phyloP scores from a whole-genome alignment of 2,888 invertebrate species.

The Copidosoma aretas region DNA sequence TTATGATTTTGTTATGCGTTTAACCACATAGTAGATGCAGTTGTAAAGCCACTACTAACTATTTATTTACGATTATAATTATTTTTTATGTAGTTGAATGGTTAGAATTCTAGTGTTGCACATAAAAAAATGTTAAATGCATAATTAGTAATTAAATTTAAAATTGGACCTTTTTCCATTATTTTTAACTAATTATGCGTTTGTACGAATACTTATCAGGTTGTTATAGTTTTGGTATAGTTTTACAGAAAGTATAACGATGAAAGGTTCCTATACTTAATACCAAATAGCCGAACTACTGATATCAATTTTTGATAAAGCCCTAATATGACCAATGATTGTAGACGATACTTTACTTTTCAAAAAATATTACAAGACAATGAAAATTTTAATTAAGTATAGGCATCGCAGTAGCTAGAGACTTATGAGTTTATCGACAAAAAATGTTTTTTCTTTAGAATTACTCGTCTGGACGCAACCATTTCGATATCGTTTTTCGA shows the following conservation, averaged over 20 bases:
- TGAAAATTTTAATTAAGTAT: background rate
- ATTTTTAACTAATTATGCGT: background rate
- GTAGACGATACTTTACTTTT: background rate
- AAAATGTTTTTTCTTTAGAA: constrained; percentile 52
- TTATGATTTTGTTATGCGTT: background rate
- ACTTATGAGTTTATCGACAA: constrained; percentile 26
- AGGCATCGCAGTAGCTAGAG: background rate
- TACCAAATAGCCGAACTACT: background rate
- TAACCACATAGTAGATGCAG: background rate
- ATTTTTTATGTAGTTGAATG: background rate
- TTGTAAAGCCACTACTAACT: no score
- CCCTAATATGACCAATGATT: no score
- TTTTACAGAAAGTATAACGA: constrained; percentile 1
- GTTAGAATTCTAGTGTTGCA: background rate
- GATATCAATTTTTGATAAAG: no score
- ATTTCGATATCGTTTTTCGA: constrained; percentile 61
- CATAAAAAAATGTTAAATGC: background rate
- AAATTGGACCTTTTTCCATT: background rate
- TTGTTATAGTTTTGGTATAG: background rate
- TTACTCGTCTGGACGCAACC: constrained; percentile 59
- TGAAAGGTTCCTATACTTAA: constrained; percentile 20
- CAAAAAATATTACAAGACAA: background rate
- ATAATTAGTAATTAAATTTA: background rate
- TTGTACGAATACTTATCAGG: background rate
- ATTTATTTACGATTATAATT: background rate